Evolutionary conservation across 2,888 invertebrate species (phyloP).

Genomic region (Toxonevra muliebris): DNA sequence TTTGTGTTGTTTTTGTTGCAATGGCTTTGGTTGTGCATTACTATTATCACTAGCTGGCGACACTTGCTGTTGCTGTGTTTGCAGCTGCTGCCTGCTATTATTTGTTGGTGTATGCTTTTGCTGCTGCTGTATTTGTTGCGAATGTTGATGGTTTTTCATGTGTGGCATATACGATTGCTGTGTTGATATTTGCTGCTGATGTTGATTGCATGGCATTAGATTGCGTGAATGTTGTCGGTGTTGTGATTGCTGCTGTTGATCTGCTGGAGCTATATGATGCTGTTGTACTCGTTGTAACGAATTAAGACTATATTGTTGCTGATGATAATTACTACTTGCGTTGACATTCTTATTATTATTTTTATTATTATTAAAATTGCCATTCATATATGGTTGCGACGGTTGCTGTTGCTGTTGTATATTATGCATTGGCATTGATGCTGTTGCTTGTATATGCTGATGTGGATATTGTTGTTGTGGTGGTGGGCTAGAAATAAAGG

Average conservation of each 20-base stretch:
- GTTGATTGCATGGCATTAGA: conserved; percentile 10
- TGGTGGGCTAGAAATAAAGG: background rate
- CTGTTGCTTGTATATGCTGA: conserved; percentile 21
- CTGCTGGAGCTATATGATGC: background rate
- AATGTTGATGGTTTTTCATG: conserved; percentile 2
- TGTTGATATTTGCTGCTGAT: background rate
- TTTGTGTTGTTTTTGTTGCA: conserved; percentile 6
- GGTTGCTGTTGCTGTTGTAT: conserved; percentile 35
- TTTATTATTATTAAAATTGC: conserved; percentile 29
- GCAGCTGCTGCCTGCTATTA: background rate
- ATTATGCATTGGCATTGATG: conserved; percentile 33
- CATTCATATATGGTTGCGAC: too few species aligned
- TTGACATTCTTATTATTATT: conserved; percentile 19
- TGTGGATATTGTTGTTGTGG: conserved; percentile 29
- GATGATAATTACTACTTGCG: conserved; percentile 13
- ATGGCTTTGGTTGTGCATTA: conserved; percentile 5
- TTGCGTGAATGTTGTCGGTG: background rate
- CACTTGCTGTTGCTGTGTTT: conserved; percentile 7
- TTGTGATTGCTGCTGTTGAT: conserved; percentile 28
- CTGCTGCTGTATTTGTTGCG: conserved; percentile 16
- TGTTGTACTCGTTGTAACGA: background rate
- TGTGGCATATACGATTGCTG: background rate
- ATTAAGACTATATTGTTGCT: conserved; percentile 11
- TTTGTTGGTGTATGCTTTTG: background rate
- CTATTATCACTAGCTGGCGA: background rate